These are phyloP conservation scores for Ectropis crepuscularia DNA, from an alignment of 2,888 invertebrate genomes.

Conservation along the genomic window DNA sequence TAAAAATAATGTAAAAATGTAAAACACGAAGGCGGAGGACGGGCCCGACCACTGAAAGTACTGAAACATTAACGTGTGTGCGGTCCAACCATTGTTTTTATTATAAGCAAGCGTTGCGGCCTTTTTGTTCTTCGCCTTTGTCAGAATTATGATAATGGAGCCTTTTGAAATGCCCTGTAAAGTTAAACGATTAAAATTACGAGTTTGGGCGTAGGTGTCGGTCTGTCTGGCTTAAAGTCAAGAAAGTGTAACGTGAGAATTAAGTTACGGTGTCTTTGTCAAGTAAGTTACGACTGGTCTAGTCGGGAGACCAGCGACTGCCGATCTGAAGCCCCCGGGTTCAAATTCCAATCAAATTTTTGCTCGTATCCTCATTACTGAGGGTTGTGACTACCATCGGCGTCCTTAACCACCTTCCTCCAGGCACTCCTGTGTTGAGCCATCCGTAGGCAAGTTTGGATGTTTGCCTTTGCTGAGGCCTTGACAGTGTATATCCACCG, in stretches of 20 bases:
- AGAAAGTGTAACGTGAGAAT: not conserved
- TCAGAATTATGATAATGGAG: slow-evolving; percentile 70
- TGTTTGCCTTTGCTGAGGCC: too few relatives aligned
- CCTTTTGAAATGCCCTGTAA: slow-evolving; percentile 54
- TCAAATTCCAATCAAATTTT: too few relatives aligned
- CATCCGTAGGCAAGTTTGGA: too few relatives aligned
- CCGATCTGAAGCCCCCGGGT: too few relatives aligned
- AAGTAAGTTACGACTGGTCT: too few relatives aligned
- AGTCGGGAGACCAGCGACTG: too few relatives aligned
- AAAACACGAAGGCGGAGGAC: slow-evolving; percentile 47
- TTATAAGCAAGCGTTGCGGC: slow-evolving; percentile 66
- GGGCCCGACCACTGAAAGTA: slow-evolving; percentile 62
- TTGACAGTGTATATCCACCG: too few relatives aligned
- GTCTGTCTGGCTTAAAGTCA: not conserved
- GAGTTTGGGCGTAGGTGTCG: slow-evolving; percentile 10
- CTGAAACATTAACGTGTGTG: slow-evolving; percentile 70
- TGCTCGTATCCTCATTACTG: too few relatives aligned
- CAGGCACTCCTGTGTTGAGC: too few relatives aligned
- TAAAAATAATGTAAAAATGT: slow-evolving; percentile 56
- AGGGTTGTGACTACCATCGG: too few relatives aligned
- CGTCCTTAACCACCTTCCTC: too few relatives aligned
- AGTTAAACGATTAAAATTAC: slow-evolving; percentile 29
- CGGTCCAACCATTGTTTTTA: slow-evolving; percentile 68
- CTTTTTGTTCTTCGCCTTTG: slow-evolving; percentile 64
- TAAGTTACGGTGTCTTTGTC: not conserved